phyloP scores from a whole-genome alignment of 2,113 vertebrate species.

The Aepyceros melampus region DNA sequence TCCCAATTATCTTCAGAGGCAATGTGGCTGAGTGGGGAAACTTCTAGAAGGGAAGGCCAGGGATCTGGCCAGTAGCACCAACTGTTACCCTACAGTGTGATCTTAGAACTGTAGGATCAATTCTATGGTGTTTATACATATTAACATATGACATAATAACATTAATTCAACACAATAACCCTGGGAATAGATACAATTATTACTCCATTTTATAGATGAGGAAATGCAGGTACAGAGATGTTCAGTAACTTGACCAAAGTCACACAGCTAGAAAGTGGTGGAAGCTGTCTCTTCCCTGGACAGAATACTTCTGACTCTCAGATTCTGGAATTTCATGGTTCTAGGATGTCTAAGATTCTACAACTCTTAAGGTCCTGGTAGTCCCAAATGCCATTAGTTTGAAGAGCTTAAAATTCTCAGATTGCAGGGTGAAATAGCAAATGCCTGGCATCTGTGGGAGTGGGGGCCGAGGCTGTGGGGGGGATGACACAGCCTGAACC shows the following conservation, averaged over 20 bases:
- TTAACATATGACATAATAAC: neutral
- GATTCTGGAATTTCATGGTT: neutral
- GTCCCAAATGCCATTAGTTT: neutral
- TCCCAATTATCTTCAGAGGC: neutral
- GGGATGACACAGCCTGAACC: constrained; percentile 8
- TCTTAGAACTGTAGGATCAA: neutral
- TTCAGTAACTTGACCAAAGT: neutral
- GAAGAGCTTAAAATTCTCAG: neutral
- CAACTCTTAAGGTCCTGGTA: neutral
- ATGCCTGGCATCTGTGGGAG: neutral
- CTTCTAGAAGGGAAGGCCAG: neutral
- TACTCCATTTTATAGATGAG: neutral
- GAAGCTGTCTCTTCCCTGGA: neutral
- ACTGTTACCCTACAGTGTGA: neutral
- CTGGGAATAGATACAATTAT: neutral
- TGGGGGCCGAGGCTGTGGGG: neutral
- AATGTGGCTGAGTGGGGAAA: neutral
- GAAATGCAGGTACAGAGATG: neutral
- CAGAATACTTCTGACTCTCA: neutral
- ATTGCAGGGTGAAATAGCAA: constrained; percentile 43
- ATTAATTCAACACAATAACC: neutral
- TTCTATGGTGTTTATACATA: neutral
- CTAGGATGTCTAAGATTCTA: neutral
- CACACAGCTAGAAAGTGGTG: neutral
- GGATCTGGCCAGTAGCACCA: neutral